These are phyloP conservation scores for Coenonympha arcania DNA, from an alignment of 2,888 invertebrate species.

Conservation along the genomic window DNA sequence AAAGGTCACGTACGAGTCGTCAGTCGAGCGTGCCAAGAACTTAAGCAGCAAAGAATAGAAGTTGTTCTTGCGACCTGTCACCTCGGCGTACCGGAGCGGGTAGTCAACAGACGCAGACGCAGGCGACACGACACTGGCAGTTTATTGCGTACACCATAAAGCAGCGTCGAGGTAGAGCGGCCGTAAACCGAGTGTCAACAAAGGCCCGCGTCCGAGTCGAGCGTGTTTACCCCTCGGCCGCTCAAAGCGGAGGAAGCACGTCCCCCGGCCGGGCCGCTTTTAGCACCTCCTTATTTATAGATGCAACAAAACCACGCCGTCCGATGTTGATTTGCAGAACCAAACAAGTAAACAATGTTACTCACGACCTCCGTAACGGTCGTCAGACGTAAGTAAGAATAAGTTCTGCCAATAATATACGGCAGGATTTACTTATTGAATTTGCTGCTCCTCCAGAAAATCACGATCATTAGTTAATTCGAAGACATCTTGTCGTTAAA, in stretches of 20 bases:
- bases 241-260: constrained; percentile 70
- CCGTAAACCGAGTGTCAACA: constrained; percentile 69
- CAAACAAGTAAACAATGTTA: constrained; percentile 58
- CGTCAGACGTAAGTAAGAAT: constrained; percentile 8
- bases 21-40: constrained; percentile 54
- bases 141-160: constrained; percentile 55
- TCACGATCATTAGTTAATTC: not conserved
- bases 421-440: not conserved
- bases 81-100: constrained; percentile 30
- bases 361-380: constrained; percentile 33
- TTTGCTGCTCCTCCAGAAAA: not conserved
- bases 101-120: constrained; percentile 22
- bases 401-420: constrained; percentile 1
- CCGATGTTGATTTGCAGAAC: constrained; percentile 65
- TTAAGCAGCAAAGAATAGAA: not conserved
- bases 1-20: constrained; percentile 63
- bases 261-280: constrained; percentile 69
- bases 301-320: constrained; percentile 56
- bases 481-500: too few relatives aligned
- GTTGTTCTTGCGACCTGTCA: constrained; percentile 28
- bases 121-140: constrained; percentile 27
- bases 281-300: constrained; percentile 74
- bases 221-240: constrained; percentile 67
- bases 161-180: constrained; percentile 45
- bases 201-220: constrained; percentile 58